Evolutionary conservation across 2,113 vertebrate genomes (phyloP), one percentile per base, ranked within the genome.

Genomic region (Oenanthe melanoleuca): DNA sequence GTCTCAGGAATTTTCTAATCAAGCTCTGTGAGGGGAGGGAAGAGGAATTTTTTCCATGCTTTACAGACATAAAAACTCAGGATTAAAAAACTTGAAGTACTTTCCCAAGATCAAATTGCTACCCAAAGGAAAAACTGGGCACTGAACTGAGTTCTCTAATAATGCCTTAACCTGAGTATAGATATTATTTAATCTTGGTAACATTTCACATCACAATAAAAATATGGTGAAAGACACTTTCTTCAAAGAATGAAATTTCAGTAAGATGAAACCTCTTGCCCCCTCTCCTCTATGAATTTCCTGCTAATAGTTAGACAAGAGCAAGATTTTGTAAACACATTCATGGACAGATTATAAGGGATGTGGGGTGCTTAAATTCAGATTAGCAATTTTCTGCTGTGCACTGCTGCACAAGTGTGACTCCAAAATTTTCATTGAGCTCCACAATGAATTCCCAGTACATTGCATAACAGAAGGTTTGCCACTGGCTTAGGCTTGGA

Each of bases 401-500:
- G 25, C 37, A 16, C 37, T 53, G 55, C 57, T 93, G 72, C 56
- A 45, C 40, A 80, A 88, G 53, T 5, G 17, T 81, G 83, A 89
- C 34, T 95, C n/a, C 50, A 86, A 91, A 73, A 47, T 74, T 74
- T 88, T 70, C 88, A 89, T 15, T 67, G 57, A 90, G 64, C 44
- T 92, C 37, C 75, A 60, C 59, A 64, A 47, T 11, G 60, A 96
- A 96, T 92, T 96, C 94, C 93, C 93, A 92, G 29, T 6, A 29
- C 75, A 34, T 26, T 90, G 71, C 37, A 88, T 78, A 84, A 86
- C 37, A 93, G 81, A 96, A 93, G 82, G 49, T 81, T 92, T 92
- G 86, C 94, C 94, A 95, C 93, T 96, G 82, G 67, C 75, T 60
- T 80, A 64, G 86, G 42, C 75, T 93, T 65, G 93, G 90, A 97